phyloP scores from a whole-genome alignment of 2,797 vertebrate genomes.

The Syngnathus acus region DNA sequence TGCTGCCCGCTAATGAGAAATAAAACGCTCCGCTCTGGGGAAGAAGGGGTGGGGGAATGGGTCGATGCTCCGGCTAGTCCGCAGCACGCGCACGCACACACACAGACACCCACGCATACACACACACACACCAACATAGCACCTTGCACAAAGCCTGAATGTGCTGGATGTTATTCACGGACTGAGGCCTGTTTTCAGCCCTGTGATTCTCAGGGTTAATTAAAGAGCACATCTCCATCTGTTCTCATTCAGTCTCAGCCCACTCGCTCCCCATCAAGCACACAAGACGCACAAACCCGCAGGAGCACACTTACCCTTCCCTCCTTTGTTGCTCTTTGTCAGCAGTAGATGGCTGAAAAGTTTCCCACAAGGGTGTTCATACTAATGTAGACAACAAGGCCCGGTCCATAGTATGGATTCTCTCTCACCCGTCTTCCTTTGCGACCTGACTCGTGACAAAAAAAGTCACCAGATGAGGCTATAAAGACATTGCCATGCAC shows the following conservation, averaged over 20 bases:
- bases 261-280: constrained; percentile 54
- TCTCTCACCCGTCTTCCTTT: constrained; percentile 31
- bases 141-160: constrained; percentile 51
- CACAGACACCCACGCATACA: constrained; percentile 20
- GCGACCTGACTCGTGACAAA: constrained; percentile 50
- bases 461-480: constrained; percentile 28
- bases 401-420: constrained; percentile 29
- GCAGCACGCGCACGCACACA: constrained; percentile 30
- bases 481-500: background rate
- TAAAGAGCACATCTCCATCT: constrained; percentile 82
- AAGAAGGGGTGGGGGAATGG: constrained; percentile 62
- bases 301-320: constrained; percentile 14
- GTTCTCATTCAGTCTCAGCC: constrained; percentile 72
- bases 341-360: constrained; percentile 22
- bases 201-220: constrained; percentile 80
- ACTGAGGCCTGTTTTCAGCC: constrained; percentile 74
- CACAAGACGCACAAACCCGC: constrained; percentile 33
- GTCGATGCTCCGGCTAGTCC: constrained; percentile 68
- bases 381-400: constrained; percentile 33
- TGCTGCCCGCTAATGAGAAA: constrained; percentile 80
- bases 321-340: constrained; percentile 42
- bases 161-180: constrained; percentile 77
- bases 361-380: background rate
- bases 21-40: constrained; percentile 72
- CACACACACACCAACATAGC: constrained; percentile 43